These are phyloP conservation scores for Melanotaenia maccullochi DNA, from an alignment of 2,797 vertebrate genomes.

Conservation along the genomic window DNA sequence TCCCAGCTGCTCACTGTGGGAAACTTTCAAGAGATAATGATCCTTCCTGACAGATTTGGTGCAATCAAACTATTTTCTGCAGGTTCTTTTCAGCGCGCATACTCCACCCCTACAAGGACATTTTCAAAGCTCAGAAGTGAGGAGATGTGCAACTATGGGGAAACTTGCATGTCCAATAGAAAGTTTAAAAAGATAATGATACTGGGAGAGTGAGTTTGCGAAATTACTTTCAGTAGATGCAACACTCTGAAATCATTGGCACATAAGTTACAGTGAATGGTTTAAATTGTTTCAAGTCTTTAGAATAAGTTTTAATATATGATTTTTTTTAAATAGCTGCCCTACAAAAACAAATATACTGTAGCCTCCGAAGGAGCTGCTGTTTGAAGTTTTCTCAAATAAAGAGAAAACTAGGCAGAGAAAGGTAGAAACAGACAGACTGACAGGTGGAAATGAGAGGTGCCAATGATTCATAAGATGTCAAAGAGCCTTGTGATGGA, in stretches of 20 bases:
- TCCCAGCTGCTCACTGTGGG: slow-evolving; percentile 80
- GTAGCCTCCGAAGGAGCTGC: slow-evolving; percentile 30
- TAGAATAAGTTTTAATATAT: neutral
- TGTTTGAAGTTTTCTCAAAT: slow-evolving; percentile 45
- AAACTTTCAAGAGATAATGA: slow-evolving; percentile 79
- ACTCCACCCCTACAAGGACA: slow-evolving; percentile 61
- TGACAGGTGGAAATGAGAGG: slow-evolving; percentile 67
- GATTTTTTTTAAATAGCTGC: slow-evolving; percentile 22
- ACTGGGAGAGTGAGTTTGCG: slow-evolving; percentile 26
- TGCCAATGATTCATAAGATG: slow-evolving; percentile 50
- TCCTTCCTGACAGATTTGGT: slow-evolving; percentile 75
- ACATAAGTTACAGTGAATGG: slow-evolving; percentile 1
- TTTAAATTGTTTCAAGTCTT: slow-evolving; percentile 14
- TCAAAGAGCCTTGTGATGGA: slow-evolving; percentile 66
- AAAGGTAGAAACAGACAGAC: slow-evolving; percentile 39
- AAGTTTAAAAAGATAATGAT: slow-evolving; percentile 32
- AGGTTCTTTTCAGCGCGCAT: slow-evolving; percentile 54
- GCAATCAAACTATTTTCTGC: slow-evolving; percentile 74
- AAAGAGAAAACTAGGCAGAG: slow-evolving; percentile 25
- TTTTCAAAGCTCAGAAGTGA: slow-evolving; percentile 56
- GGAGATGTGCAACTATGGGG: slow-evolving; percentile 18
- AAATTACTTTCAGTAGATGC: slow-evolving; percentile 23
- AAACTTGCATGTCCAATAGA: slow-evolving; percentile 43
- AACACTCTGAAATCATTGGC: slow-evolving; percentile 10
- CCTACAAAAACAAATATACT: slow-evolving; percentile 21